phyloP scores from a whole-genome alignment of 2,113 vertebrate species.

The Onychostoma macrolepis region DNA sequence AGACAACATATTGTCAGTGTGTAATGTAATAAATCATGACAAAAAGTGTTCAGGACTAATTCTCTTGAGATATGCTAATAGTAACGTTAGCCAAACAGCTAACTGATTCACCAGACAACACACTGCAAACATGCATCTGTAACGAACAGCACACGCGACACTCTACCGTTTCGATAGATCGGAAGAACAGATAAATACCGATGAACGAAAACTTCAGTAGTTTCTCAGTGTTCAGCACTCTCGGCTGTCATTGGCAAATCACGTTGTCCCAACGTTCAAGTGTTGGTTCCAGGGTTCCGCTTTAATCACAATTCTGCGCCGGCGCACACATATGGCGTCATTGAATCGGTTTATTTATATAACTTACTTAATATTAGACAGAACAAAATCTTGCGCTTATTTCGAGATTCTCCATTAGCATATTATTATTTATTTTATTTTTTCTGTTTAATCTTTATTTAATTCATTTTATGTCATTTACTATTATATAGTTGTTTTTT shows the following conservation, averaged over 20 bases:
- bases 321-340: conserved; percentile 57
- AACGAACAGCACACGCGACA: neutral
- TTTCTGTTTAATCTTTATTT: too few relatives aligned
- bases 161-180: neutral
- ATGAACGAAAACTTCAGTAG: neutral
- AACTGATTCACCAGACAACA: neutral
- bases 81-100: neutral
- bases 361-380: neutral
- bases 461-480: neutral
- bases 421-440: neutral
- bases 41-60: neutral
- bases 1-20: neutral
- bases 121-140: neutral
- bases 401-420: too few relatives aligned
- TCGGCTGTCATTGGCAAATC: conserved; percentile 23
- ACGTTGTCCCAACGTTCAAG: conserved; percentile 69
- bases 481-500: neutral
- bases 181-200: neutral
- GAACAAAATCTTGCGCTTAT: neutral
- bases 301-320: conserved; percentile 65
- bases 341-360: too few relatives aligned
- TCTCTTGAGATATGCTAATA: neutral
- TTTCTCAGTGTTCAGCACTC: neutral
- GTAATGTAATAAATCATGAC: neutral
- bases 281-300: conserved; percentile 55